phyloP scores from a whole-genome alignment of 2,888 invertebrate species.

The Thecocarcelia acutangulata region DNA sequence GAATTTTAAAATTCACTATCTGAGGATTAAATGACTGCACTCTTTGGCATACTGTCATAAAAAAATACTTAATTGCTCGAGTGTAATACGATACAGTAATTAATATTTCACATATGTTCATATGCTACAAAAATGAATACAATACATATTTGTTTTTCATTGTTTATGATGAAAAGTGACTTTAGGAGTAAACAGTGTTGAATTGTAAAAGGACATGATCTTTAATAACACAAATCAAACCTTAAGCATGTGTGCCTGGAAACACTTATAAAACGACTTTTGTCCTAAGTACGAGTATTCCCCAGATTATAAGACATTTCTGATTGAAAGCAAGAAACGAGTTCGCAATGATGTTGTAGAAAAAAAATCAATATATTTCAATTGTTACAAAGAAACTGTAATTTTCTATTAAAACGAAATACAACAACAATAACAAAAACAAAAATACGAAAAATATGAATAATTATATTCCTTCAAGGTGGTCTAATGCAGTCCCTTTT shows the following conservation, averaged over 20 bases:
- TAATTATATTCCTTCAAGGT: constrained; percentile 47
- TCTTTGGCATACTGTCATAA: background rate
- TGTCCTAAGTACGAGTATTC: background rate
- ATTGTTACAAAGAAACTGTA: constrained; percentile 53
- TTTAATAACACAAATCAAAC: constrained; percentile 69
- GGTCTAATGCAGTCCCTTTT: constrained; percentile 47
- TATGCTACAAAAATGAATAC: background rate
- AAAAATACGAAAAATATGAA: constrained; percentile 17
- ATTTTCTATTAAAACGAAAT: constrained; percentile 15
- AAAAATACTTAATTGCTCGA: background rate
- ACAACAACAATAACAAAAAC: background rate
- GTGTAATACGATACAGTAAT: constrained; percentile 21
- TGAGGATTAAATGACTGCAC: constrained; percentile 7
- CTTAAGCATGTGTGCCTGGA: constrained; percentile 49
- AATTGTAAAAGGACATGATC: constrained; percentile 28
- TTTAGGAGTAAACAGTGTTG: constrained; percentile 5
- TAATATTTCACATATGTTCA: background rate
- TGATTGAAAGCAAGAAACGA: constrained; percentile 32
- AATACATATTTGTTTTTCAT: constrained; percentile 18
- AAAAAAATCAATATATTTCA: constrained; percentile 12
- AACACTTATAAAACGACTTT: constrained; percentile 17
- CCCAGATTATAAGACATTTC: background rate
- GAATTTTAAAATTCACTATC: no score
- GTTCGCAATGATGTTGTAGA: constrained; percentile 41
- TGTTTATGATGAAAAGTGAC: constrained; percentile 18